Evolutionary conservation across 37 sponge, comb jelly and placozoan species (phyloP).

Genomic region (Chondrilla cf. caribensis): DNA sequence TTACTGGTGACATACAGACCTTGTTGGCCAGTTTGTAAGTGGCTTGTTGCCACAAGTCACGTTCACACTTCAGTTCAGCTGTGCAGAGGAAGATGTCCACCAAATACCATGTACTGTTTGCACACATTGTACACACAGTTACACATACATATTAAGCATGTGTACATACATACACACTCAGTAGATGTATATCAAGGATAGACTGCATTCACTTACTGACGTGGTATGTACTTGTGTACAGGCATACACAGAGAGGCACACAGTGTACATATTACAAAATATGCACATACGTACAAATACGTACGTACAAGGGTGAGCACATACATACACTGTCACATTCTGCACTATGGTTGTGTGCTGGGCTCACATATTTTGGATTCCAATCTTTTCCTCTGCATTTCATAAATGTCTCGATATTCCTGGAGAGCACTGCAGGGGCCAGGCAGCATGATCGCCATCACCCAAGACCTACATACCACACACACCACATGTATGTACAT

Average conservation of each 20-base stretch:
- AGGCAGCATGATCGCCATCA: too few species aligned
- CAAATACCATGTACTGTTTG: too few species aligned
- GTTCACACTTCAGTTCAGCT: constrained; percentile 68
- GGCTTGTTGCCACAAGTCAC: constrained; percentile 84
- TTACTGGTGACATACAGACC: constrained; percentile 31
- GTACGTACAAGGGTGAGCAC: background rate
- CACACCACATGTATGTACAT: background rate
- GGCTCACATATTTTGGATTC: constrained; percentile 66
- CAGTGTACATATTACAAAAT: too few species aligned
- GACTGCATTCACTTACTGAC: too few species aligned
- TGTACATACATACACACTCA: constrained; percentile 6
- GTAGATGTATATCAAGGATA: too few species aligned
- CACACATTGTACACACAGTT: background rate
- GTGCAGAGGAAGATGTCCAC: background rate
- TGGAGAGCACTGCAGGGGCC: constrained; percentile 53
- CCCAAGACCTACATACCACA: too few species aligned
- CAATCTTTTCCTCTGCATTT: constrained; percentile 89
- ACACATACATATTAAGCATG: background rate
- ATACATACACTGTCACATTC: background rate
- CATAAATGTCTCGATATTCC: constrained; percentile 96
- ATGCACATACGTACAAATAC: background rate
- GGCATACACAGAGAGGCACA: too few species aligned
- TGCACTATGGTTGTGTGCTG: too few species aligned
- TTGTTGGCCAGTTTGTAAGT: constrained; percentile 75
- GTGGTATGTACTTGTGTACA: too few species aligned